Base-by-base conservation (phyloP, 1,140 invertebrate species). In the Magallana gigas region DNA sequence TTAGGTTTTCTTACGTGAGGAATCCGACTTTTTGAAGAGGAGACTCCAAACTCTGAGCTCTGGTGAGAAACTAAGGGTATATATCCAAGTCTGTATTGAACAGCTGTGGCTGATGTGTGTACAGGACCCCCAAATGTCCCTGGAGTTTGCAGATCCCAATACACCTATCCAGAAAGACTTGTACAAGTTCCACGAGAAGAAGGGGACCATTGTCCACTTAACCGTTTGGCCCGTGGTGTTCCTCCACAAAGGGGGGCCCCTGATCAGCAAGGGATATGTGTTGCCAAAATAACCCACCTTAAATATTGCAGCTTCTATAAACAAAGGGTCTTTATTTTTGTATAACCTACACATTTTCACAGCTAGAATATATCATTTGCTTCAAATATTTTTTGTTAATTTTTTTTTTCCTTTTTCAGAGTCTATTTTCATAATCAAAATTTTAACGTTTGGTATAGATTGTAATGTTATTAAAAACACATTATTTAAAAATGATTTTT, bases 201-300 rank as follows among this genome's bases (percentile, higher is more conserved):
- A 85, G 29, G 87, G 87, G 23, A 80, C 18, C n/a, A 56, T 76
- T 36, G 71, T 88, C 0, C 64, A 88, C 57, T 57, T 84, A 9
- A 64, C 83, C 0, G 87, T 88, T 8, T 88, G 87, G 87, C 87
- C 87, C 2, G 87, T 80, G 6, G 68, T 88, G n/a, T 85, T 57
- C 59, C 83, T 88, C 4, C 68, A 81, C 6, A 68, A 88, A 81
- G 80, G 60, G 7, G 87, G 87, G 81, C 87, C 83, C 58, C 68
- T 88, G 16, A 56, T 88, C 14, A 60, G 82, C 23, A 88, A 88
- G 56, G 87, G 87, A 62, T 87, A 87, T 89, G 88, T 84, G 12
- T 58, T 84, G 1, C 83, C 83, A n/a, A 84, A 84, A 83, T 83
- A 58, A 56, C 0, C 29, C 60, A 1, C 60, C 60, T 23, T 16